phyloP scores from a whole-genome alignment of 2,888 invertebrate species.

The Amiota communis region DNA sequence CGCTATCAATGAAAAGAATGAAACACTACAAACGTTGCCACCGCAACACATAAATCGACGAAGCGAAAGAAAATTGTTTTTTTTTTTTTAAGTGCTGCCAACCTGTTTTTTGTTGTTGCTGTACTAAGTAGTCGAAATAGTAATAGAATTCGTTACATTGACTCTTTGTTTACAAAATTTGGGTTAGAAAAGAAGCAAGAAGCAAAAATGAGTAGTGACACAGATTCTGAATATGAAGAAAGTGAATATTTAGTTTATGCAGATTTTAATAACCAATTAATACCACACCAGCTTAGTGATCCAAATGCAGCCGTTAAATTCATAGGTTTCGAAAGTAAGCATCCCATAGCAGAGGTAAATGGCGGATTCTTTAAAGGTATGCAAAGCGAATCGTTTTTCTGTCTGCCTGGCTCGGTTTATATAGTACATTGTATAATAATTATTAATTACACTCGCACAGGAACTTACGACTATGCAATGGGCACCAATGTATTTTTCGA shows the following conservation, averaged over 20 bases:
- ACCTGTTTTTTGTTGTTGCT: neutral
- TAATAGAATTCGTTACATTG: neutral
- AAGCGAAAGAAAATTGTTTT: constrained; percentile 43
- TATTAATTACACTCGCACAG: constrained; percentile 66
- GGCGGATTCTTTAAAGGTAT: constrained; percentile 78
- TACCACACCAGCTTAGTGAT: constrained; percentile 62
- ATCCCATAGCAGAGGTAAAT: constrained; percentile 80
- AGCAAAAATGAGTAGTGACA: constrained; percentile 58
- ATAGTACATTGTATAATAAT: too few relatives aligned
- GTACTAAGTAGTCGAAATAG: neutral
- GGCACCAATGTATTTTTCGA: constrained; percentile 85
- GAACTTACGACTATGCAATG: constrained; percentile 79
- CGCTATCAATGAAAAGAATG: neutral
- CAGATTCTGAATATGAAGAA: constrained; percentile 70
- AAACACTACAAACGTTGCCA: constrained; percentile 41
- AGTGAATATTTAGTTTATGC: constrained; percentile 69
- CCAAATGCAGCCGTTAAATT: constrained; percentile 71
- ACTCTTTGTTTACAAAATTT: neutral
- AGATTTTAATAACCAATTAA: constrained; percentile 69
- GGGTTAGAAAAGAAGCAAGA: neutral
- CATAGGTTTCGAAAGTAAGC: constrained; percentile 78
- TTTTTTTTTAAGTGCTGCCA: constrained; percentile 44
- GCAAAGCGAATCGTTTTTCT: neutral
- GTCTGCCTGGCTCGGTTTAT: neutral
- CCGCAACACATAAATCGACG: constrained; percentile 50